Evolutionary conservation across 2,888 invertebrate species (phyloP).

Genomic region (Diachrysia chrysitis): DNA sequence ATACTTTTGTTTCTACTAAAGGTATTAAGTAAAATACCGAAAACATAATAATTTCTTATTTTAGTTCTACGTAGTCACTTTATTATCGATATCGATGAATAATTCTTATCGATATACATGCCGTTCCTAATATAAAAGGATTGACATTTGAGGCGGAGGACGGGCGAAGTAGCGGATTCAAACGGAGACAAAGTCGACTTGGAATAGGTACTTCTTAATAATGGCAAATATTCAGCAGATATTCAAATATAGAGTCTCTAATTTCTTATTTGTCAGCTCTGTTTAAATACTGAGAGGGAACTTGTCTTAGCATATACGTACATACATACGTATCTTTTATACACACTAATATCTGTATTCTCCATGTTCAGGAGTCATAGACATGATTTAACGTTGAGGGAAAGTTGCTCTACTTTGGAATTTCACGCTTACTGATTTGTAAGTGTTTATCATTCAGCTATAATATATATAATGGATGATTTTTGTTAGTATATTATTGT

Average conservation of each 20-base stretch:
- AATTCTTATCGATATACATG: conserved; percentile 42
- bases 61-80: not conserved
- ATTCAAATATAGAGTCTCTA: conserved; percentile 71
- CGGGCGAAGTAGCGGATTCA: conserved; percentile 85
- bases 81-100: conserved; percentile 29
- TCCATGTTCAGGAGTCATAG: too few relatives aligned
- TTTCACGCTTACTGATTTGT: not conserved
- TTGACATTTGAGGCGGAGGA: conserved; percentile 84
- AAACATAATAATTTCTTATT: too few relatives aligned
- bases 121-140: conserved; percentile 83
- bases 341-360: too few relatives aligned
- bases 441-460: not conserved
- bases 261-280: conserved; percentile 61
- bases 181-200: conserved; percentile 80
- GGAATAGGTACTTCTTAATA: conserved; percentile 75
- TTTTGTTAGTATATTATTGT: too few relatives aligned
- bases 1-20: too few relatives aligned
- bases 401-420: not conserved
- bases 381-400: not conserved
- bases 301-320: conserved; percentile 20
- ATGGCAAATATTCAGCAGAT: conserved; percentile 79
- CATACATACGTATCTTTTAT: conserved; percentile 3
- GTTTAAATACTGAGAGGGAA: conserved; percentile 45
- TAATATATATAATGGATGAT: too few relatives aligned
- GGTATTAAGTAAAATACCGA: too few relatives aligned